Percentiles rank a stretch among this genome's conserved stretches.
Conservation (phyloP, 2,888 invertebrate genomes). For the Amphipoea oculea region DNA sequence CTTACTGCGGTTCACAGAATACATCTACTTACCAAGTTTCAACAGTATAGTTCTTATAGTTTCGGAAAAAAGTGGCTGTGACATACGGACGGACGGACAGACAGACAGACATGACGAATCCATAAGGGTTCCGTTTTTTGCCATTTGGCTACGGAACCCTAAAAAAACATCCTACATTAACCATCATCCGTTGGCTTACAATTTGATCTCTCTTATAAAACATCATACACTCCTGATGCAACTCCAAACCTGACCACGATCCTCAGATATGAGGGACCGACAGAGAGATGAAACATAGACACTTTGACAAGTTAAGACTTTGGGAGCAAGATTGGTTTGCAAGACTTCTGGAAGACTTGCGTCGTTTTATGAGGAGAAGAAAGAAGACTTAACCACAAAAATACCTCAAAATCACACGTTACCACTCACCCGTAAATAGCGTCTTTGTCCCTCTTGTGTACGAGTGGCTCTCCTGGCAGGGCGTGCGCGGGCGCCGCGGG, state of each 20-base stretch:
- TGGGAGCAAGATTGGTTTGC: neutral
- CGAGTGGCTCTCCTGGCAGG: conserved; percentile 96
- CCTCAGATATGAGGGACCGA: too few relatives aligned
- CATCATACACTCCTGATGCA: neutral
- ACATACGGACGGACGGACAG: too few relatives aligned
- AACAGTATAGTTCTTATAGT: too few relatives aligned
- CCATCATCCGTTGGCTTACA: neutral
- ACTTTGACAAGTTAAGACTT: neutral
- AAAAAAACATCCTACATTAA: neutral
- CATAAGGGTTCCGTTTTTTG: too few relatives aligned
- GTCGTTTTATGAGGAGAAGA: neutral
- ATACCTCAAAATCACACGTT: conserved; percentile 75
- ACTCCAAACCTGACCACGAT: too few relatives aligned
- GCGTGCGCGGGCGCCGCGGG: conserved; percentile 97
- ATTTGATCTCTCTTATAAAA: neutral
- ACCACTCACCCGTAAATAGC: conserved; percentile 99
- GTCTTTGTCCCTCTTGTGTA: conserved; percentile 99
- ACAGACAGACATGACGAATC: too few relatives aligned
- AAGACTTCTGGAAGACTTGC: too few relatives aligned
- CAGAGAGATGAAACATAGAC: neutral
- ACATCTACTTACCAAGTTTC: too few relatives aligned
- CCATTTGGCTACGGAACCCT: too few relatives aligned
- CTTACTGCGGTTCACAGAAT: too few relatives aligned
- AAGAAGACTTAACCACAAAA: conserved; percentile 29
- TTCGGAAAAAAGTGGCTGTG: too few relatives aligned